phyloP scores from a whole-genome alignment of 2,797 vertebrate genomes.

The Alauda arvensis region DNA sequence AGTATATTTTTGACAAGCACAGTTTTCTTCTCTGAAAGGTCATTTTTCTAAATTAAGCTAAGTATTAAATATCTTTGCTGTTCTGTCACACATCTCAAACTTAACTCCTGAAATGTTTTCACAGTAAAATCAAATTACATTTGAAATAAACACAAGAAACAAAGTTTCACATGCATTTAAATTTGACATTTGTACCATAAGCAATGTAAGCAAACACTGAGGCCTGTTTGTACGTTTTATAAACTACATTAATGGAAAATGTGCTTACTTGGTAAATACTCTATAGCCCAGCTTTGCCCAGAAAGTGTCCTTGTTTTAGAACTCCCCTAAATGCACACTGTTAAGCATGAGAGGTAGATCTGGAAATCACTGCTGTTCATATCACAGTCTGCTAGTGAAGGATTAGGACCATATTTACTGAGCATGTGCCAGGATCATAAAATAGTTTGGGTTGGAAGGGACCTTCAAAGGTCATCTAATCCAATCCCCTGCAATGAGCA shows the following conservation, averaged over 20 bases:
- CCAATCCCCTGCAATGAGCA: neutral
- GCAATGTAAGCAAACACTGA: neutral
- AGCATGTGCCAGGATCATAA: neutral
- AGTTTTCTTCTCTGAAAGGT: constrained; percentile 25
- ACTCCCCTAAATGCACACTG: rapidly evolving
- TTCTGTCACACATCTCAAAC: neutral
- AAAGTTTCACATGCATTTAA: neutral
- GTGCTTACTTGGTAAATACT: neutral
- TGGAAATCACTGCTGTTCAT: neutral
- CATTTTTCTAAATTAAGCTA: constrained; percentile 56
- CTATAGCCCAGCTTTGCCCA: neutral
- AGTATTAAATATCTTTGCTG: constrained; percentile 33
- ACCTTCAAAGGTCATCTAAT: neutral
- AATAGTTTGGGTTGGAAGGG: neutral
- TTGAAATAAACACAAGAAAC: neutral
- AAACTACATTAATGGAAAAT: neutral
- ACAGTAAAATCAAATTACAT: constrained; percentile 2
- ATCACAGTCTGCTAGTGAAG: neutral
- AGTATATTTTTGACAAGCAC: constrained; percentile 44
- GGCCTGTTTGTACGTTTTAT: neutral
- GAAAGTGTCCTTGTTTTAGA: neutral
- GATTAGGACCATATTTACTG: neutral
- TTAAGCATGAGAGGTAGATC: neutral
- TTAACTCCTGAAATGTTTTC: constrained; percentile 7
- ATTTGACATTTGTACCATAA: neutral